Evolutionary conservation across 2,797 vertebrate species (phyloP).

Genomic region (Micromesistius poutassou): DNA sequence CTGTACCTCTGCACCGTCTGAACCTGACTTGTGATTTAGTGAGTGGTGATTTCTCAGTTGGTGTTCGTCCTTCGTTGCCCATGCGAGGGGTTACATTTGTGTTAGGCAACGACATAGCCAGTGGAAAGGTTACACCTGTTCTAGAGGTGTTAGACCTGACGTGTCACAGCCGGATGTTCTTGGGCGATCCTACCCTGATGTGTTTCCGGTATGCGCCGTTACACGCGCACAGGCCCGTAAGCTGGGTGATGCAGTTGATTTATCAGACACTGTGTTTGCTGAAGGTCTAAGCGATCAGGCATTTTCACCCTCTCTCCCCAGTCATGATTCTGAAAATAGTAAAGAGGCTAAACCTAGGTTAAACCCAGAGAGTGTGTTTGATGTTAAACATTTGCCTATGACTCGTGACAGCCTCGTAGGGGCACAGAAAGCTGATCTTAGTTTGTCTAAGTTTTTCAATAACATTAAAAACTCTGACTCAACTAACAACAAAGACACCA

Average conservation of each 20-base stretch:
- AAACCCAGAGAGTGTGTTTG: too few relatives aligned
- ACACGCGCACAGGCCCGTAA: not conserved
- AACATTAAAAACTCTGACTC: too few relatives aligned
- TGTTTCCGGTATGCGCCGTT: too few relatives aligned
- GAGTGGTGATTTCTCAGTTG: not conserved
- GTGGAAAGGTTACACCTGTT: constrained; percentile 1
- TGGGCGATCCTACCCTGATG: not conserved
- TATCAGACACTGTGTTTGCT: not conserved
- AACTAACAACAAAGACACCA: too few relatives aligned
- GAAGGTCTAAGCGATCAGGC: too few relatives aligned
- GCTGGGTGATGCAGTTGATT: not conserved
- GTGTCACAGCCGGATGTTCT: not conserved
- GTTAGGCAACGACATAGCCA: constrained; percentile 3
- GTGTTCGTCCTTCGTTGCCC: not conserved
- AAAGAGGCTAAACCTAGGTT: too few relatives aligned
- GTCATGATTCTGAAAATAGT: too few relatives aligned
- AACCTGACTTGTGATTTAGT: not conserved
- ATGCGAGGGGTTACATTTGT: constrained; percentile 7
- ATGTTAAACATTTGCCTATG: too few relatives aligned
- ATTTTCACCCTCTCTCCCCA: too few relatives aligned
- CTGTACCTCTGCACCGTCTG: constrained; percentile 3
- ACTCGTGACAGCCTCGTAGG: too few relatives aligned
- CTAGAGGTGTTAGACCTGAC: not conserved
- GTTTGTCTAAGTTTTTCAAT: too few relatives aligned
- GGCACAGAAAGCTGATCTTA: too few relatives aligned